Percentiles rank a stretch among this genome's conserved stretches.
Conservation (phyloP, 53 echinoderm and acorn worm species). For the Stichopus horrens region DNA sequence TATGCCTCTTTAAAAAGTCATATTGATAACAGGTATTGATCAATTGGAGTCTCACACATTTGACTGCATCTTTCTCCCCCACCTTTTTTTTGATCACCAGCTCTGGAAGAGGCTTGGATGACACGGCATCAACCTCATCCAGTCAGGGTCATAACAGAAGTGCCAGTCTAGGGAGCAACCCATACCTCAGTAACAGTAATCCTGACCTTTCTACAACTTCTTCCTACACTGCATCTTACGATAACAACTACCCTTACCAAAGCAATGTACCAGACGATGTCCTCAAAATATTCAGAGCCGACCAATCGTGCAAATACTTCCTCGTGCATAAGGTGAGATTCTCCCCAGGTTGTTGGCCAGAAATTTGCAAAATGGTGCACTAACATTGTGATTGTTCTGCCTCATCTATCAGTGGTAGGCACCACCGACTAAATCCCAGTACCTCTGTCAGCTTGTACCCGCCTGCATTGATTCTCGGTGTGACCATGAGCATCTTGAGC, state of each 20-base stretch:
- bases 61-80: no score
- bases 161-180: constrained; percentile 71
- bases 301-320: constrained; percentile 98
- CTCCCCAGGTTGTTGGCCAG: no score
- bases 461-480: no score
- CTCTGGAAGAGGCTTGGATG: constrained; percentile 2
- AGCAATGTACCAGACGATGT: constrained; percentile 91
- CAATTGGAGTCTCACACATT: no score
- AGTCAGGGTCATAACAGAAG: constrained; percentile 47
- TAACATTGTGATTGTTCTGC: no score
- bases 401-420: no score
- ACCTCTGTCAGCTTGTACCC: no score
- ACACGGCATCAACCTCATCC: constrained; percentile 32
- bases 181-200: constrained; percentile 93
- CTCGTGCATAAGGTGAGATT: constrained; percentile 87
- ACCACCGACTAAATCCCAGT: no score
- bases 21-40: no score
- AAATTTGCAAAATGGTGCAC: no score
- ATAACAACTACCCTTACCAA: constrained; percentile 53
- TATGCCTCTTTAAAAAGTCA: no score
- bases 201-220: constrained; percentile 86
- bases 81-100: not conserved
- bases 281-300: constrained; percentile 88
- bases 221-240: constrained; percentile 40
- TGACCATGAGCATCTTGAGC: no score